These are phyloP conservation scores for Heliothis subflexa DNA, from an alignment of 1,140 invertebrate genomes.

Conservation along the genomic window DNA sequence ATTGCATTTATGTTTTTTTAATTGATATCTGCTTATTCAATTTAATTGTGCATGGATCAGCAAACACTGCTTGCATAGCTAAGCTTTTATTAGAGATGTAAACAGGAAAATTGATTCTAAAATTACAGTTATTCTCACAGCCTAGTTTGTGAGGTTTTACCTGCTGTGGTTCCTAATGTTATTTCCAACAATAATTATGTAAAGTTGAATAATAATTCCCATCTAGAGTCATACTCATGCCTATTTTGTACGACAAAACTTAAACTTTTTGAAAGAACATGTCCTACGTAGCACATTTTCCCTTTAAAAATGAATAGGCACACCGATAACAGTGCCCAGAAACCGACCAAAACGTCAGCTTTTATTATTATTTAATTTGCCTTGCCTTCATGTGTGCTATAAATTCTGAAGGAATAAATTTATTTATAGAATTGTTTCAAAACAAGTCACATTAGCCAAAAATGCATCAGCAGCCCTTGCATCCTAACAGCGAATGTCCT, in stretches of 20 bases:
- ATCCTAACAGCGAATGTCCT: slow-evolving; percentile 34
- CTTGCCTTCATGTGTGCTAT: not conserved
- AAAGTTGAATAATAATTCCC: not conserved
- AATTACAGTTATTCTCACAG: not conserved
- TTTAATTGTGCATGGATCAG: not conserved
- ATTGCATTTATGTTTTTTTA: not conserved
- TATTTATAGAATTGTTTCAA: slow-evolving; percentile 28
- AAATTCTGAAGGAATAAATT: not conserved
- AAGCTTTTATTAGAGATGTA: not conserved
- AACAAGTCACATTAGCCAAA: slow-evolving; percentile 32
- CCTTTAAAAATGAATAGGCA: no score
- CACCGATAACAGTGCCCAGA: no score
- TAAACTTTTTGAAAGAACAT: no score
- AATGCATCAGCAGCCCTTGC: slow-evolving; percentile 15
- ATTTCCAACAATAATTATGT: not conserved
- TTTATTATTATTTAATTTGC: not conserved
- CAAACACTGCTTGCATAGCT: not conserved
- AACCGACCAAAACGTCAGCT: no score
- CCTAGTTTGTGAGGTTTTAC: not conserved
- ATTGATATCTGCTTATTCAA: not conserved
- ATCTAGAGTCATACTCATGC: no score
- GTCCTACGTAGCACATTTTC: no score
- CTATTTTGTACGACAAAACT: no score
- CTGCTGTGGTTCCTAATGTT: not conserved
- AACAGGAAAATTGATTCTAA: slow-evolving; percentile 14